Evolutionary conservation across 64 coral and sea anemone genomes (phyloP).

Genomic region (Montipora sp.): DNA sequence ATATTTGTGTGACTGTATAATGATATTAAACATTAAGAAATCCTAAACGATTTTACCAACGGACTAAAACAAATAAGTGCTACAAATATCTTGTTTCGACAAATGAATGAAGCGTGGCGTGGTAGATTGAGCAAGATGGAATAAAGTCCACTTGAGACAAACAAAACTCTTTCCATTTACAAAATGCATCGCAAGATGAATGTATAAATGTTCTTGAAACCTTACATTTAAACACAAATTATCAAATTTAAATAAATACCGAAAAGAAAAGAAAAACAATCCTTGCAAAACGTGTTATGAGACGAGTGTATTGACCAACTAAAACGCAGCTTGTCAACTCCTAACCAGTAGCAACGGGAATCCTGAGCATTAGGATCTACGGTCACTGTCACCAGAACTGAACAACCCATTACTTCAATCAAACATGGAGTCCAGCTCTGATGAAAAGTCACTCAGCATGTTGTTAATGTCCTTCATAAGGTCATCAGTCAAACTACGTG

Average conservation of each 20-base stretch:
- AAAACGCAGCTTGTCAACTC: background rate
- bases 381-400: background rate
- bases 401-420: background rate
- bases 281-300: background rate
- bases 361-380: background rate
- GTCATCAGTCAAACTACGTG: constrained; percentile 43
- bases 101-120: too few species aligned
- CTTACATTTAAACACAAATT: too few species aligned
- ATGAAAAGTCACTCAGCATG: constrained; percentile 70
- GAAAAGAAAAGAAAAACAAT: too few species aligned
- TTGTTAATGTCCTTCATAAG: constrained; percentile 77
- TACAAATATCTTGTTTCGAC: background rate
- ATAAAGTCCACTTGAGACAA: too few species aligned
- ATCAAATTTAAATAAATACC: too few species aligned
- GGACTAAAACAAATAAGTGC: background rate
- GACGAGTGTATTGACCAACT: background rate
- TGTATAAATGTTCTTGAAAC: background rate
- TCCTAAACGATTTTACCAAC: background rate
- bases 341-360: background rate
- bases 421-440: constrained; percentile 73
- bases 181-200: background rate
- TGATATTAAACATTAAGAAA: too few species aligned
- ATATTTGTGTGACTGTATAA: too few species aligned
- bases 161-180: background rate
- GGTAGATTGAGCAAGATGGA: too few species aligned